phyloP scores from a whole-genome alignment of 2,797 vertebrate species.

The Discoglossus pictus region DNA sequence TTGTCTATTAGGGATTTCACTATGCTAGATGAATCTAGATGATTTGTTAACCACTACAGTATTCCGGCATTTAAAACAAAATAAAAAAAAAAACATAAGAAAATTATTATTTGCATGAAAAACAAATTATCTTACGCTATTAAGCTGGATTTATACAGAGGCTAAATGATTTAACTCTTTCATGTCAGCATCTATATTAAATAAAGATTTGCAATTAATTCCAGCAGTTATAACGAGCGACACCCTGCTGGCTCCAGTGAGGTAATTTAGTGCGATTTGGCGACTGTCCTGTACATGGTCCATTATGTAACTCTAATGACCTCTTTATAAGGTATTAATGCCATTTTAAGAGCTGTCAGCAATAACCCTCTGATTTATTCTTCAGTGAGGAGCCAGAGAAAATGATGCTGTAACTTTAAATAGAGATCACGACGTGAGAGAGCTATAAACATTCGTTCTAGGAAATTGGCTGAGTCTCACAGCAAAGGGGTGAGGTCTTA shows the following conservation, averaged over 20 bases:
- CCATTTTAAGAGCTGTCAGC: conserved; percentile 47
- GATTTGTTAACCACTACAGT: no score
- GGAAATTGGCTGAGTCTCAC: no score
- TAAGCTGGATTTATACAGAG: conserved; percentile 32
- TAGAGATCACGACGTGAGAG: neutral
- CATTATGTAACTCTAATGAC: conserved; percentile 52
- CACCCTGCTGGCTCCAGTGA: conserved; percentile 36
- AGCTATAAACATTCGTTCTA: no score
- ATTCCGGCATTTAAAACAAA: no score
- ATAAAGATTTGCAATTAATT: conserved; percentile 42
- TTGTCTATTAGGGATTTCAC: no score
- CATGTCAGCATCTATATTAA: conserved; percentile 27
- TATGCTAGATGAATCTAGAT: no score
- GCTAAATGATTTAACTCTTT: conserved; percentile 43
- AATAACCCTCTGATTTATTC: conserved; percentile 49
- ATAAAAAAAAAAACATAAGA: no score
- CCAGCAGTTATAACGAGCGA: conserved; percentile 39
- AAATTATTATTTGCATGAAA: no score
- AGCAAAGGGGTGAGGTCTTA: no score
- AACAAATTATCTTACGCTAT: no score
- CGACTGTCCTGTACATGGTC: conserved; percentile 51
- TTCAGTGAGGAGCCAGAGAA: no score
- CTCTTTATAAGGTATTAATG: conserved; percentile 52
- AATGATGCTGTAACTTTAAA: conserved; percentile 52
- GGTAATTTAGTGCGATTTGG: conserved; percentile 49